These are phyloP conservation scores for Trachelipus rathkii DNA, from an alignment of 1,140 invertebrate species.

Conservation along the genomic window DNA sequence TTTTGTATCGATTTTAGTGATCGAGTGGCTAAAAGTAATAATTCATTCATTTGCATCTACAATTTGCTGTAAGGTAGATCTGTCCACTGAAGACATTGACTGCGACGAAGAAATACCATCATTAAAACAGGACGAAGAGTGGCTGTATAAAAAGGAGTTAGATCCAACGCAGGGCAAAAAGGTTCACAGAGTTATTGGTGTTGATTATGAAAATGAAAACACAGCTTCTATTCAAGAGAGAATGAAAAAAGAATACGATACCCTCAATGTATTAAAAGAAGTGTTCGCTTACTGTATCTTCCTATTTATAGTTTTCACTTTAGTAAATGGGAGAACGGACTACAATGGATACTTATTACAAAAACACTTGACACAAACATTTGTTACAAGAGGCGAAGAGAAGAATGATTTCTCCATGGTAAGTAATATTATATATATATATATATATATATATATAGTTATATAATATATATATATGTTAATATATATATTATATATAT, in stretches of 20 bases:
- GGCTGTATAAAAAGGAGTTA: slow-evolving; percentile 23
- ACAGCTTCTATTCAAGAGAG: slow-evolving; percentile 16
- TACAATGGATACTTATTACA: slow-evolving; percentile 52
- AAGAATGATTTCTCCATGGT: slow-evolving; percentile 22
- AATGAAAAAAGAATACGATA: slow-evolving; percentile 37
- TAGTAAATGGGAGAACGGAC: slow-evolving; percentile 54
- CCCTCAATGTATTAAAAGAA: slow-evolving; percentile 31
- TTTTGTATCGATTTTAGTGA: slow-evolving; percentile 56
- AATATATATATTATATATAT: no score
- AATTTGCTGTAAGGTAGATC: slow-evolving; percentile 46
- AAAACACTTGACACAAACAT: slow-evolving; percentile 51
- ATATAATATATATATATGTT: no score
- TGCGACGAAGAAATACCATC: slow-evolving; percentile 53
- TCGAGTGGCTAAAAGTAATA: slow-evolving; percentile 57
- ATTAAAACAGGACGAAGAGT: slow-evolving; percentile 47
- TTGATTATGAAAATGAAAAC: slow-evolving; percentile 18
- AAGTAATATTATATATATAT: no score
- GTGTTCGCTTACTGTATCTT: slow-evolving; percentile 49
- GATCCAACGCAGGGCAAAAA: slow-evolving; percentile 21
- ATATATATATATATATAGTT: no score
- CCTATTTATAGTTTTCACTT: slow-evolving; percentile 54
- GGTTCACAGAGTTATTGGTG: slow-evolving; percentile 27
- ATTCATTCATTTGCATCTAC: slow-evolving; percentile 18
- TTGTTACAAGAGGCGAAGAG: slow-evolving; percentile 48
- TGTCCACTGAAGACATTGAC: slow-evolving; percentile 54